phyloP scores from a whole-genome alignment of 2,888 invertebrate species.

The Oligia strigilis region DNA sequence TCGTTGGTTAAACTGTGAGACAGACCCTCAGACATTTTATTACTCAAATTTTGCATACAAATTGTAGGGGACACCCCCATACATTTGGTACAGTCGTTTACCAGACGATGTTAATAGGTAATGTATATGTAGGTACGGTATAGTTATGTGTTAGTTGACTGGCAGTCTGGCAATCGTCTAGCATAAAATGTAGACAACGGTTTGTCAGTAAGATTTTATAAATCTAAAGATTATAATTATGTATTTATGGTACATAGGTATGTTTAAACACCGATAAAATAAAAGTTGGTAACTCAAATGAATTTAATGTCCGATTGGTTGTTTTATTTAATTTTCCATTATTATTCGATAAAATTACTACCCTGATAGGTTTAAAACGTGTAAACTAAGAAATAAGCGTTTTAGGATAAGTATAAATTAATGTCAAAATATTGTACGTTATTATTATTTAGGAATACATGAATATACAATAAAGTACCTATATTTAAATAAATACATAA shows the following conservation, averaged over 20 bases:
- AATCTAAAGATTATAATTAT: not conserved
- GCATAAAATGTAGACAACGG: conserved; percentile 4
- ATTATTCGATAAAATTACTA: not conserved
- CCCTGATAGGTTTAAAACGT: not conserved
- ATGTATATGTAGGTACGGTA: too few relatives aligned
- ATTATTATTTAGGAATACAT: not conserved
- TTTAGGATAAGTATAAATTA: not conserved
- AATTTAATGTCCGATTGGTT: not conserved
- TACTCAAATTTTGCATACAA: too few relatives aligned
- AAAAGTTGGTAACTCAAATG: not conserved
- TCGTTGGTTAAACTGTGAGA: too few relatives aligned
- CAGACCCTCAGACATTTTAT: too few relatives aligned
- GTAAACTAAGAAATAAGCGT: conserved; percentile 1
- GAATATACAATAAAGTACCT: not conserved
- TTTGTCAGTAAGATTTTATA: not conserved
- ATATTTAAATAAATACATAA: not conserved
- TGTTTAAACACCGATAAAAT: not conserved
- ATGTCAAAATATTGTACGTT: not conserved
- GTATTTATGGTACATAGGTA: not conserved
- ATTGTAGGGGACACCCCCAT: too few relatives aligned
- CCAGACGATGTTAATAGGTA: too few relatives aligned
- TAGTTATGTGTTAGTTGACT: not conserved
- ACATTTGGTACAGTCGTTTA: too few relatives aligned
- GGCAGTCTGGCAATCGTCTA: conserved; percentile 1
- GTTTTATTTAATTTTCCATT: not conserved